phyloP scores from a whole-genome alignment of 2,797 vertebrate genomes.

The Poecilia wingei region DNA sequence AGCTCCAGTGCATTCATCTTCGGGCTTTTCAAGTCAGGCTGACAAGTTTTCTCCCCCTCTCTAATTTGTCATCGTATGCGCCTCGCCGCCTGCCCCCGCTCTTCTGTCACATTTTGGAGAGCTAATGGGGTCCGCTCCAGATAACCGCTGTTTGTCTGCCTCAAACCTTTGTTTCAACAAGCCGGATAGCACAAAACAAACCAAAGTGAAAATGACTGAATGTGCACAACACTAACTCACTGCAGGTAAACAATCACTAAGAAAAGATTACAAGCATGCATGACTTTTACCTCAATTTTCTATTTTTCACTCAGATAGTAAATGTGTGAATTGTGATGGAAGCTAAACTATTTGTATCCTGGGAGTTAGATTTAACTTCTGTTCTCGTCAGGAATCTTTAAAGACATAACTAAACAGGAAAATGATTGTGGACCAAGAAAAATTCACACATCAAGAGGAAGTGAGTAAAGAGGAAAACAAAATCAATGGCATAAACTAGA shows the following conservation, averaged over 20 bases:
- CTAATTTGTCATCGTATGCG: conserved; percentile 71
- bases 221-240: conserved; percentile 8
- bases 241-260: conserved; percentile 9
- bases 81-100: conserved; percentile 32
- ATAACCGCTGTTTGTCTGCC: conserved; percentile 74
- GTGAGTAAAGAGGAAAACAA: neutral
- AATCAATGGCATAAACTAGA: neutral
- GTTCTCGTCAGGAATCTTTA: neutral
- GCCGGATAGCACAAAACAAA: conserved; percentile 59
- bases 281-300: neutral
- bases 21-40: conserved; percentile 59
- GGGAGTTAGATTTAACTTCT: neutral
- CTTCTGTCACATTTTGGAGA: conserved; percentile 56
- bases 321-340: neutral
- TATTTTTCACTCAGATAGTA: neutral
- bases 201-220: conserved; percentile 14
- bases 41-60: conserved; percentile 61
- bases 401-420: neutral
- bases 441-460: neutral
- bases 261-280: neutral
- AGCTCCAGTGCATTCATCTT: conserved; percentile 67
- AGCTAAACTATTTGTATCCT: neutral
- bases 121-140: conserved; percentile 77
- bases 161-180: conserved; percentile 69
- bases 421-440: neutral